Conservation (phyloP, 2,888 invertebrate species). For the Eristalis pertinax region DNA sequence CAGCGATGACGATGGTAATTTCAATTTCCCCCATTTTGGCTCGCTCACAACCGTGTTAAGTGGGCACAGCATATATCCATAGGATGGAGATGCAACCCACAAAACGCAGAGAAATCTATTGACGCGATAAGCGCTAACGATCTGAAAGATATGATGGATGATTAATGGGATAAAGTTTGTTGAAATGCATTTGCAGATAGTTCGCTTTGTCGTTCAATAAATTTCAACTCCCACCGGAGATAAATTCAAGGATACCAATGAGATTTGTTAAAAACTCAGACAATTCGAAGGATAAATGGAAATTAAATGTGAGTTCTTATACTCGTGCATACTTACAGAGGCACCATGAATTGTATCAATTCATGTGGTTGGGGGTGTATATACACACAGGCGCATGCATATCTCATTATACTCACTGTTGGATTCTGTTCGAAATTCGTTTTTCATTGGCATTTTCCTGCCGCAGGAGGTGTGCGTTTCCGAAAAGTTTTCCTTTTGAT, state of each 20-base stretch:
- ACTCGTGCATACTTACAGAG: neutral
- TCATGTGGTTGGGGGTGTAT: neutral
- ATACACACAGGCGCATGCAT: neutral
- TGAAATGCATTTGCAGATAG: slow-evolving; percentile 61
- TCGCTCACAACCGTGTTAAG: slow-evolving; percentile 32
- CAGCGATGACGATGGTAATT: slow-evolving; percentile 68
- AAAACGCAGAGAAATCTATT: slow-evolving; percentile 41
- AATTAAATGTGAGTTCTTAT: slow-evolving; percentile 41
- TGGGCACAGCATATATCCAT: slow-evolving; percentile 14
- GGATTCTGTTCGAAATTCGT: slow-evolving; percentile 28
- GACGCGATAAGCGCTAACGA: slow-evolving; percentile 65
- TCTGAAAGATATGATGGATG: slow-evolving; percentile 62
- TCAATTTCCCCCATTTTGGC: slow-evolving; percentile 56
- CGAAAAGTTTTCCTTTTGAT: slow-evolving; percentile 40
- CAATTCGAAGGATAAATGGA: slow-evolving; percentile 46
- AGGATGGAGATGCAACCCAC: neutral
- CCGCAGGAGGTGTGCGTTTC: slow-evolving; percentile 19
- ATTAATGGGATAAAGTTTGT: slow-evolving; percentile 68
- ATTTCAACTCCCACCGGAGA: slow-evolving; percentile 46
- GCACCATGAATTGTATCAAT: neutral
- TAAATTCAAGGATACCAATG: slow-evolving; percentile 62
- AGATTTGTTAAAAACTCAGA: slow-evolving; percentile 55
- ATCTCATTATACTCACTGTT: slow-evolving; percentile 48
- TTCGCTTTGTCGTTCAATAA: slow-evolving; percentile 31
- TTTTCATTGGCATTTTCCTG: slow-evolving; percentile 40